These are phyloP conservation scores for Gorilla gorilla DNA, from an alignment of 2,113 vertebrate species.

Conservation along the genomic window DNA sequence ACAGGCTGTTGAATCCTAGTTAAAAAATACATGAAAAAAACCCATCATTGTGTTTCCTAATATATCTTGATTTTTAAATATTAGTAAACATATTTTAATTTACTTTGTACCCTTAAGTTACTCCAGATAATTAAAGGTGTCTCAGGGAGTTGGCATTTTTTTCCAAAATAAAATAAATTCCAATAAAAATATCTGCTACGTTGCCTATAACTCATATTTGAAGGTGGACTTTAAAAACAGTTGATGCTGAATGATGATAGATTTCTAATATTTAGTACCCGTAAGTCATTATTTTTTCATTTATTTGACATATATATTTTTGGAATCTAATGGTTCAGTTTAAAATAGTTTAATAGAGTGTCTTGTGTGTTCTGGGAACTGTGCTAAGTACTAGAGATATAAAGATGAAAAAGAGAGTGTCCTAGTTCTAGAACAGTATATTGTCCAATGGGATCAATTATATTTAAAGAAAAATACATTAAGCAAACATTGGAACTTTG, in stretches of 20 bases:
- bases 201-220: background rate
- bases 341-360: background rate
- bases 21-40: background rate
- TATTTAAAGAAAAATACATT: conserved; percentile 19
- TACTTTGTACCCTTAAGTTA: background rate
- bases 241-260: background rate
- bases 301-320: background rate
- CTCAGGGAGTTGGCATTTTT: background rate
- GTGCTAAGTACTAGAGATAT: background rate
- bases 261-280: background rate
- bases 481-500: background rate
- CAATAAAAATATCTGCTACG: background rate
- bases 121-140: background rate
- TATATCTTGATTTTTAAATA: background rate
- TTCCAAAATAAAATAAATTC: background rate
- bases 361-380: background rate
- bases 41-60: background rate
- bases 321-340: background rate
- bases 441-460: conserved; percentile 36
- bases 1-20: background rate
- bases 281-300: background rate
- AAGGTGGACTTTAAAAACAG: background rate
- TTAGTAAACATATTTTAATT: background rate
- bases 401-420: background rate
- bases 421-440: background rate